Evolutionary conservation across 2,888 invertebrate species (phyloP).

Genomic region (Xylocampa areola): DNA sequence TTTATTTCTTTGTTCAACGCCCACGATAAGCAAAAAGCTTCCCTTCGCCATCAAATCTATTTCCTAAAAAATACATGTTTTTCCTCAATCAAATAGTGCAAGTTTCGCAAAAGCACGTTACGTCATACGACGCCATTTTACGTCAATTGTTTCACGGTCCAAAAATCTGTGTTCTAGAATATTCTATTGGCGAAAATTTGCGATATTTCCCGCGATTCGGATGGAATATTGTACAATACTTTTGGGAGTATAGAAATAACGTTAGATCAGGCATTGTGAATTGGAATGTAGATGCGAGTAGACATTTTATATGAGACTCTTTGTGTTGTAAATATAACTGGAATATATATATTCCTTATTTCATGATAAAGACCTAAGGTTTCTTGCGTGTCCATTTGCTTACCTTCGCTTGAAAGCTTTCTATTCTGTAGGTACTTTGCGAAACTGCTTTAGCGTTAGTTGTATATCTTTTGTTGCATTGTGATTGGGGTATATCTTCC

Average conservation of each 20-base stretch:
- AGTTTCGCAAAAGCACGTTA: conserved; percentile 11
- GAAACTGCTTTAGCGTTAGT: too few species aligned
- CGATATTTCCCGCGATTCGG: conserved; percentile 12
- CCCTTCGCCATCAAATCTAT: neutral
- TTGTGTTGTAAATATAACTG: conserved; percentile 34
- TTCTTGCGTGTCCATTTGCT: conserved; percentile 6
- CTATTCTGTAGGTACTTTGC: too few species aligned
- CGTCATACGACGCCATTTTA: conserved; percentile 19
- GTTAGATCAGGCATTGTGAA: conserved; percentile 23
- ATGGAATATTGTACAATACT: conserved; percentile 17
- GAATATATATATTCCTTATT: conserved; percentile 52
- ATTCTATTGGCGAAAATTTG: conserved; percentile 17
- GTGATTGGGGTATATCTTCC: too few species aligned
- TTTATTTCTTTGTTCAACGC: neutral
- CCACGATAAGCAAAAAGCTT: neutral
- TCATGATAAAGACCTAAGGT: conserved; percentile 46
- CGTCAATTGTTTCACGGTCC: conserved; percentile 36
- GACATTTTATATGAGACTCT: conserved; percentile 27
- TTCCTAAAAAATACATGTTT: conserved; percentile 5
- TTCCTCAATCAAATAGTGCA: neutral
- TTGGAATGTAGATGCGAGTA: conserved; percentile 17
- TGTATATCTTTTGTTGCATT: too few species aligned
- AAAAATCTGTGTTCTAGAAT: conserved; percentile 24
- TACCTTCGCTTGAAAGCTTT: neutral
- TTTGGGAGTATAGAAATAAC: conserved; percentile 23